Evolutionary conservation across 1,140 invertebrate species (phyloP), one percentile per base, ranked within the genome.

Genomic region (Drosophila truncata): DNA sequence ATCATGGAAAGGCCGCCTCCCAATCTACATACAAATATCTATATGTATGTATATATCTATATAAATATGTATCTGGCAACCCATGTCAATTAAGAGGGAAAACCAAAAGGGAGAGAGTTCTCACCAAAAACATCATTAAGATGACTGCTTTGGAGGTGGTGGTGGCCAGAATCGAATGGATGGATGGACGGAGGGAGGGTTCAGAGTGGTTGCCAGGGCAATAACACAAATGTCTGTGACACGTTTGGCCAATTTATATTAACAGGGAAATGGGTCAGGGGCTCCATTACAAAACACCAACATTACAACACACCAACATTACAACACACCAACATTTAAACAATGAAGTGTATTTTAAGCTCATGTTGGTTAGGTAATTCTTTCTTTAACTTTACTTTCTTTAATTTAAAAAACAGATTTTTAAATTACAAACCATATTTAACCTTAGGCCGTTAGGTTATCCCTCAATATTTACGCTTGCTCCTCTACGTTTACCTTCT

Each of bases 181-280:
- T 50, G 44, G 33, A 18, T 5, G 27, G 27, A 29, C 27, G 27
- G 27, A 29, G 27, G 41, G 54, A 33, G 27, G 50, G 42, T 25
- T 76, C 31, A 37, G 35, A 64, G 60, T 46, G 44, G 46, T 29
- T 58, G 47, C 20, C 64, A 58, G 47, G 57, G 65, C 62, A 83
- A 80, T 80, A 65, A 67, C 76, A 84, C 71, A 84, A 84, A 83
- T 84, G 81, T 65, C 60, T 70, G 69, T 85, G 82, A 85, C 82
- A 80, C 46, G 65, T 69, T 85, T 47, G 72, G 77, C 71, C 70
- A 85, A 85, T 80, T 74, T 84, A 82, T 80, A 73, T 42, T 35
- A 60, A 33, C 33, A 42, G 35, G 61, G 23, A 75, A 47, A 57
- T 37, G 35, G 18, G 61, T 18, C 29, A 29, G 20, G 44, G 25